phyloP scores from a whole-genome alignment of 2,113 vertebrate species.

The Mormyrus iriodes region DNA sequence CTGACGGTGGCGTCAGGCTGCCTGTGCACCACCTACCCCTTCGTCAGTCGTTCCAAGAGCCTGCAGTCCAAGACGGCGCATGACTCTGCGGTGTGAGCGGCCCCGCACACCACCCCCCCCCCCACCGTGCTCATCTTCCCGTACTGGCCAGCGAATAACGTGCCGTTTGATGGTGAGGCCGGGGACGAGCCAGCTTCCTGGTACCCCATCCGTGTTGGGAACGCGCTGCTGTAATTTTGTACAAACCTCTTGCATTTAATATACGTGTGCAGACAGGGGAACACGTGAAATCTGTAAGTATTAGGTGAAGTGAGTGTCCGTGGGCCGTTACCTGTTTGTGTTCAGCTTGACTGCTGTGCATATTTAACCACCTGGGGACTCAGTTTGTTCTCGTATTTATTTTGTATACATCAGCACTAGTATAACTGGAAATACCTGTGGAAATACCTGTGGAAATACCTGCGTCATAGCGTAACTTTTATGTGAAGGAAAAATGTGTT shows the following conservation, averaged over 20 bases:
- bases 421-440: background rate
- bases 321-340: background rate
- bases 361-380: background rate
- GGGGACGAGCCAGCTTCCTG: background rate
- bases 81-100: conserved; percentile 63
- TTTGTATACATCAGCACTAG: background rate
- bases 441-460: background rate
- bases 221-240: background rate
- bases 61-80: conserved; percentile 66
- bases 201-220: background rate
- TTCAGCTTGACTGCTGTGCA: background rate
- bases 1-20: conserved; percentile 70
- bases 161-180: background rate
- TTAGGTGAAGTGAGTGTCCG: background rate
- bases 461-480: background rate
- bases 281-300: background rate
- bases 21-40: conserved; percentile 70
- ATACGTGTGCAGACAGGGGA: background rate
- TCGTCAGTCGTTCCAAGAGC: conserved; percentile 64
- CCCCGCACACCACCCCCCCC: too few species aligned
- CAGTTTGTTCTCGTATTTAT: background rate
- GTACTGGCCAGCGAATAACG: background rate
- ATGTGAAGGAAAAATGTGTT: background rate
- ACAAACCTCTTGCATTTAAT: background rate
- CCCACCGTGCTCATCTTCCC: background rate